Evolutionary conservation across 2,888 invertebrate species (phyloP).

Genomic region (Cephus sareptanus): DNA sequence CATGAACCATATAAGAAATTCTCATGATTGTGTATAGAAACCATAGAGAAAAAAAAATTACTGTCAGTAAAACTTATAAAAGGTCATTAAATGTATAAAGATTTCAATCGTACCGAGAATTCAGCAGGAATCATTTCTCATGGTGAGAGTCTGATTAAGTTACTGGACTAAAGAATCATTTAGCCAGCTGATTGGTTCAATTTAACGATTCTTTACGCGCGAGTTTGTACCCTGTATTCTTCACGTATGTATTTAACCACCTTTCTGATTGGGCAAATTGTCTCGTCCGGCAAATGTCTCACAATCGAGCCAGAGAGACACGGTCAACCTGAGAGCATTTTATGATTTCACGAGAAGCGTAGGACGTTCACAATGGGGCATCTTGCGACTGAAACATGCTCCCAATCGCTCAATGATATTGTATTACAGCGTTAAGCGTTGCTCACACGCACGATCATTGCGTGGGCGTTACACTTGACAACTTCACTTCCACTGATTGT

Average conservation of each 20-base stretch:
- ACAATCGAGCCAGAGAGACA: not conserved
- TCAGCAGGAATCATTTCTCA: not conserved
- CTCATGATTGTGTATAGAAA: too few species aligned
- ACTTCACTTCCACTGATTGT: not conserved
- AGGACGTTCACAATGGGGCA: not conserved
- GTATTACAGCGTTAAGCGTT: not conserved
- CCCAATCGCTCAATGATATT: not conserved
- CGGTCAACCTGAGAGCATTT: not conserved
- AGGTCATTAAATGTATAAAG: not conserved
- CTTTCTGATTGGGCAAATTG: constrained; percentile 66
- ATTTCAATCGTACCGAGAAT: not conserved
- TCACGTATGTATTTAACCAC: constrained; percentile 50
- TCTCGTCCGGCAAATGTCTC: constrained; percentile 57
- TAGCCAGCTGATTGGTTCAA: constrained; percentile 51
- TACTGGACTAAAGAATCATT: constrained; percentile 29
- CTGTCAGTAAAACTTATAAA: not conserved
- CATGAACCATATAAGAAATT: not conserved
- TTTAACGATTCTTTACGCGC: constrained; percentile 48
- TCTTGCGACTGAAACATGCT: not conserved
- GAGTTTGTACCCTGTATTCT: constrained; percentile 33
- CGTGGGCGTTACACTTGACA: not conserved
- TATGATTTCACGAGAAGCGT: constrained; percentile 1
- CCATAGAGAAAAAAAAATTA: too few species aligned
- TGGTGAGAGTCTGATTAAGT: not conserved
- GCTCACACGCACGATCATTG: not conserved